Base-by-base conservation (phyloP, 2,797 vertebrate genomes). In the Myotis daubentonii region DNA sequence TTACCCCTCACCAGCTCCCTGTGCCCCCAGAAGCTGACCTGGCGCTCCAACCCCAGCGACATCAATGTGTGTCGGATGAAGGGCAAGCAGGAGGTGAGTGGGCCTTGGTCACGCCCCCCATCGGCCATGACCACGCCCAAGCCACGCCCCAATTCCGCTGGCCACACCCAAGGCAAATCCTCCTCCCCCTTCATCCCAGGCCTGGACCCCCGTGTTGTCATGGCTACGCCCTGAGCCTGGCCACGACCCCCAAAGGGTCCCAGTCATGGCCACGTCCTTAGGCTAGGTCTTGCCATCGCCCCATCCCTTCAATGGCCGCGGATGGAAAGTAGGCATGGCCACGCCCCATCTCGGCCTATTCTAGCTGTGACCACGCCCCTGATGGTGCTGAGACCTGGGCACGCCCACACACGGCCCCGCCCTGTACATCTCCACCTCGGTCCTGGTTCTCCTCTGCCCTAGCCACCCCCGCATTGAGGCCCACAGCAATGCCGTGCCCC, bases 1-100 rank as follows among this genome's bases (percentile, higher is more conserved):
- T 12, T 28, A 3, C n/a, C 38, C 49, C 80, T 96, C 89, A 96
- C 89, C 78, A 22, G 33, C 49, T 62, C n/a, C 53, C 53, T 92
- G 72, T 76, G 87, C 68, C 68, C 44, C 6, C 98, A 99, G 99
- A 99, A 99, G 95, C 98, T 99, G 97, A 99, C 99, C 22, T 99
- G 99, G 99, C 98, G 98, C 95, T 99, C 99, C 0, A 99, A 99
- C 93, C 99, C 99, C 96, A 99, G 99, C 7, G 99, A 99, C 98
- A 99, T 99, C 97, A 98, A 99, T 97, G 99, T 99, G 98, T 99
- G 99, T 97, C 98, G 99, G 86, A 99, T 99, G 99, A 99, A 99
- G 98, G 99, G 99, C 94, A 99, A 99, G 70, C 99, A 99, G 22
- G 99, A 99, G 99, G 99, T 99, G 96, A 93, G 94, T 33, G 53